Base-by-base conservation (phyloP, 2,888 invertebrate genomes). In the Eristalinus sepulchralis region DNA sequence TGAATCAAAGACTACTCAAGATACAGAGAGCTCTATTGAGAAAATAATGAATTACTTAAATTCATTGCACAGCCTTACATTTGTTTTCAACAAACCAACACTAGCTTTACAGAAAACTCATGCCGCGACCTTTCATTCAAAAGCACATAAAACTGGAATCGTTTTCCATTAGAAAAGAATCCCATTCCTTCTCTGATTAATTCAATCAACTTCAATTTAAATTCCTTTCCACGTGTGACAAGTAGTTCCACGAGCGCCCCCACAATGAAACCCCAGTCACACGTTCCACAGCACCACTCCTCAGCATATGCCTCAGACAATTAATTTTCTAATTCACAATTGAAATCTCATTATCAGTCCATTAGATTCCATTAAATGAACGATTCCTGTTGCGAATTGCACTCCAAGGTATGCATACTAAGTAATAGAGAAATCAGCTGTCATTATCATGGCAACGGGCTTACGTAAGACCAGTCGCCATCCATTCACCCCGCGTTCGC, bases 391-490 rank as follows among this genome's bases (percentile, higher is more conserved):
- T 68, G 63, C 47, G 68, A 79, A 67, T 17, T 79, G 73, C 73
- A 83, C 73, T 33, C 53, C 39, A 75, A 62, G 70, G 10, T 66
- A 9, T 80, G 80, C 75, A 84, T 75, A 80, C 83, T 70, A 75
- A 83, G 59, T 34, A 75, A 75, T 75, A 67, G 39, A 77, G 24
- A 62, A 64, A 75, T 70, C 60, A 70, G 70, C 70, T 80, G 68
- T 34, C 80, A 80, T 73, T 63, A 10, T 60, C 73, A 53, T 75
- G 83, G 71, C 83, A 17, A 81, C 72, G 72, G 72, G 47, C 33
- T 84, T 81, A 77, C 63, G 67, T 76, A 66, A 80, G 60, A 47
- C 71, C n/a, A 67, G 60, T 24, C 53, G 60, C 34, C 24, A 66
- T 66, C 22, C 66, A 47, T n/a, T 62, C 20, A 62, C 2, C 76